These are phyloP conservation scores for Pilophorus perplexus DNA, from an alignment of 2,888 invertebrate species.

Conservation along the genomic window DNA sequence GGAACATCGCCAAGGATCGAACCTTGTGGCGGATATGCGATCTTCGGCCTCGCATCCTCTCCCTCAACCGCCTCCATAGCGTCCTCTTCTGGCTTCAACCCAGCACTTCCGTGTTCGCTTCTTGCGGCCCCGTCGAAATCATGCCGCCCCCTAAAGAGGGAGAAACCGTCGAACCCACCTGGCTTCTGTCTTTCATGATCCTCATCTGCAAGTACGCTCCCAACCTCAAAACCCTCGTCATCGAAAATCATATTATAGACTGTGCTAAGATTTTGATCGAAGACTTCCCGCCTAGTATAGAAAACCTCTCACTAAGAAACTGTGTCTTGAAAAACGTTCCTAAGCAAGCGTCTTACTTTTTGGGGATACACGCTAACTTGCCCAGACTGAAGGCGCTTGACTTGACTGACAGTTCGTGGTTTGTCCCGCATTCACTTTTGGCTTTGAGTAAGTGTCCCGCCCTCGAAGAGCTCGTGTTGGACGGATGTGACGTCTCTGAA, in stretches of 20 bases:
- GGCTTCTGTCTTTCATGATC: constrained; percentile 19
- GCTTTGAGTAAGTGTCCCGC: constrained; percentile 67
- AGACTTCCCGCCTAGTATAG: constrained; percentile 64
- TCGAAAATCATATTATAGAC: constrained; percentile 46
- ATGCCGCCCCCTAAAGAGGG: background rate
- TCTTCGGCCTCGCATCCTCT: constrained; percentile 41
- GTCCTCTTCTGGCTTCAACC: constrained; percentile 43
- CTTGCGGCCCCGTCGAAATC: constrained; percentile 37
- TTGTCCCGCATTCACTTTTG: constrained; percentile 69
- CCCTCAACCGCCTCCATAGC: constrained; percentile 35
- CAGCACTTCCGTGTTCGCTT: constrained; percentile 39
- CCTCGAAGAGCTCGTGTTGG: constrained; percentile 62
- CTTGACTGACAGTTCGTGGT: constrained; percentile 71
- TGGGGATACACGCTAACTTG: constrained; percentile 45
- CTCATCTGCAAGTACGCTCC: constrained; percentile 41
- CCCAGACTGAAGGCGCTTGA: constrained; percentile 61
- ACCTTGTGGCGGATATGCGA: constrained; percentile 55
- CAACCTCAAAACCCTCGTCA: constrained; percentile 43
- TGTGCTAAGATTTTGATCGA: constrained; percentile 60
- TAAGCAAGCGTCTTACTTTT: constrained; percentile 57
- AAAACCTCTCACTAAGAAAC: constrained; percentile 61
- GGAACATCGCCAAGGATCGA: constrained; percentile 1
- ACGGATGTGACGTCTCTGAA: constrained; percentile 68
- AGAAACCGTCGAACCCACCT: constrained; percentile 16
- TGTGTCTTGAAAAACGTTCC: constrained; percentile 56